Conservation (phyloP, 2,888 invertebrate species). For the Drosophila neonasuta region DNA sequence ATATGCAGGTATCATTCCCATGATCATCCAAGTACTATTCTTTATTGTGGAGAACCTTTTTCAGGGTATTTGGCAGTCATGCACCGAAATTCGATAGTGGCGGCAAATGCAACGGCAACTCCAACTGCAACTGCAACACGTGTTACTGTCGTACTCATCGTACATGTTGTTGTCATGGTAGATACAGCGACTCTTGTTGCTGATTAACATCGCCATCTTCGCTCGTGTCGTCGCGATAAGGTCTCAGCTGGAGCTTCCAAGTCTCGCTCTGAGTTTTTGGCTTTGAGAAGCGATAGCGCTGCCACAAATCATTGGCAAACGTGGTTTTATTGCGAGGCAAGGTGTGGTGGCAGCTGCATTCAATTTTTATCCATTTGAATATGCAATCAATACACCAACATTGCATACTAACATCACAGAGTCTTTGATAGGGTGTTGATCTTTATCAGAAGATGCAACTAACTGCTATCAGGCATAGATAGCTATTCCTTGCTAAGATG, state of each 20-base stretch:
- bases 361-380: conserved; percentile 10
- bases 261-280: conserved; percentile 27
- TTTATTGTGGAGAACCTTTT: no score
- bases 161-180: conserved; percentile 52
- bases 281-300: conserved; percentile 28
- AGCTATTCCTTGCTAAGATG: conserved; percentile 64
- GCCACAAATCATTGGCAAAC: conserved; percentile 75
- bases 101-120: conserved; percentile 21
- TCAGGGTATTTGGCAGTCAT: conserved; percentile 1
- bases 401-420: not conserved
- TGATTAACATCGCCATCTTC: conserved; percentile 60
- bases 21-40: no score
- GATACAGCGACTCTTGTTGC: conserved; percentile 57
- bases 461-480: conserved; percentile 43
- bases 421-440: conserved; percentile 11
- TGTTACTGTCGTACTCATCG: conserved; percentile 51
- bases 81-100: not conserved
- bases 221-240: conserved; percentile 69
- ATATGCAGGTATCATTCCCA: no score
- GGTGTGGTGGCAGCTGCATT: conserved; percentile 42
- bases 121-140: conserved; percentile 50
- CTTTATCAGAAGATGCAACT: conserved; percentile 13
- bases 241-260: conserved; percentile 8
- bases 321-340: conserved; percentile 59
- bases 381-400: conserved; percentile 17